phyloP scores from a whole-genome alignment of 2,888 invertebrate genomes.

The Lepidonotus clava region DNA sequence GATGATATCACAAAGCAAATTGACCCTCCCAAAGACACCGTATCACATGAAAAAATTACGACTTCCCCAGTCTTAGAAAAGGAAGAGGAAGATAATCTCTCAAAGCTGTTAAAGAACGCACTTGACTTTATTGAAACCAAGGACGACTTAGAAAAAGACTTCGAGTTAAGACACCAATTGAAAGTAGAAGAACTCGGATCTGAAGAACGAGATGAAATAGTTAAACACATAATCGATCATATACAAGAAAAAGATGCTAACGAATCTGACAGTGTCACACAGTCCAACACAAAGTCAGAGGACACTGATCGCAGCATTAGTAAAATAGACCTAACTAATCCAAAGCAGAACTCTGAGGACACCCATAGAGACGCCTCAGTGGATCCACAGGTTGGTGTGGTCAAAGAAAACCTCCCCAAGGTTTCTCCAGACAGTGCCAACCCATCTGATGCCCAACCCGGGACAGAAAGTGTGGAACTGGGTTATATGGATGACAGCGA shows the following conservation, averaged over 20 bases:
- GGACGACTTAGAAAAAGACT: background rate
- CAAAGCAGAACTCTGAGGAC: background rate
- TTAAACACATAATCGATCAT: background rate
- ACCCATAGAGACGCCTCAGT: background rate
- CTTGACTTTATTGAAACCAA: constrained; percentile 20
- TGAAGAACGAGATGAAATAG: background rate
- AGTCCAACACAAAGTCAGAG: background rate
- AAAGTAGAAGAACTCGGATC: background rate
- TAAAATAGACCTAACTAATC: background rate
- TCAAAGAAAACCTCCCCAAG: too few relatives aligned
- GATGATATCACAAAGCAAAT: too few relatives aligned
- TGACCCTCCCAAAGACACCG: too few relatives aligned
- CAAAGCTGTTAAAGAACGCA: background rate
- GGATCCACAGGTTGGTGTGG: background rate
- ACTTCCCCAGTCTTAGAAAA: too few relatives aligned
- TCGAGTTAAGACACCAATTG: constrained; percentile 9
- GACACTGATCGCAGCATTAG: background rate
- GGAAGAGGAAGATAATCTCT: background rate
- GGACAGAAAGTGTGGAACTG: background rate
- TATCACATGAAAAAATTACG: too few relatives aligned
- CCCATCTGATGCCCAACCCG: background rate
- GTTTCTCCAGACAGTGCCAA: background rate
- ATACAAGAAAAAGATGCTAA: background rate
- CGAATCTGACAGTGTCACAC: background rate
- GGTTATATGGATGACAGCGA: background rate